Percentiles rank a stretch among this genome's conserved stretches.
Conservation (phyloP, 2,113 vertebrate species). For the Sporophila hypoxantha region DNA sequence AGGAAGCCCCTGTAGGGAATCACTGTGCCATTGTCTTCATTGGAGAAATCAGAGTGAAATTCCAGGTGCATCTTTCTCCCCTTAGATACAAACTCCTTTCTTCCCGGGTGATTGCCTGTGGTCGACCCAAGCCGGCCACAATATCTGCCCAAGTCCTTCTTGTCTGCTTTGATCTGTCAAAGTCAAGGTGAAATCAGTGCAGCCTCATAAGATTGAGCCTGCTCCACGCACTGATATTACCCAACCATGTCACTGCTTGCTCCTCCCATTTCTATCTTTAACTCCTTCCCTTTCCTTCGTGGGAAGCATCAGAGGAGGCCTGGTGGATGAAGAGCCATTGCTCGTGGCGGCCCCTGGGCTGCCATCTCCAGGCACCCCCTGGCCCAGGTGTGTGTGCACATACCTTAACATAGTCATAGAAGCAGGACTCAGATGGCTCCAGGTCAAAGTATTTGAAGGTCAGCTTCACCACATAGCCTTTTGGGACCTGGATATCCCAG, state of each 20-base stretch:
- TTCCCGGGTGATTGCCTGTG: conserved; percentile 72
- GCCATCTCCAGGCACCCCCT: background rate
- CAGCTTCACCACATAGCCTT: conserved; percentile 81
- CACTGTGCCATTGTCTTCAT: conserved; percentile 72
- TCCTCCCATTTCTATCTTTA: background rate
- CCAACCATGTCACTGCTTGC: background rate
- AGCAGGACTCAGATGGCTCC: conserved; percentile 80
- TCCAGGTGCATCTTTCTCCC: conserved; percentile 78
- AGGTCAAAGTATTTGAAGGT: conserved; percentile 85
- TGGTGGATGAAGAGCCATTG: background rate
- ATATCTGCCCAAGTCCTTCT: conserved; percentile 78
- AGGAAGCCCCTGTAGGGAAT: conserved; percentile 80
- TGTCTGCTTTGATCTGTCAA: conserved; percentile 76
- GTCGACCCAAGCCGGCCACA: conserved; percentile 78
- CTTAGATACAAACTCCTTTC: conserved; percentile 71
- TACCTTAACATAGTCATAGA: conserved; percentile 88
- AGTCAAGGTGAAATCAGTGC: background rate
- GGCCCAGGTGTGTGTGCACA: background rate
- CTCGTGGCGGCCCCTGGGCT: background rate
- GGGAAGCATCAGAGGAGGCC: background rate
- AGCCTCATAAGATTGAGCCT: background rate
- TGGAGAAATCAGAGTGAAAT: conserved; percentile 81
- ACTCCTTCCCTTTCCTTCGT: background rate
- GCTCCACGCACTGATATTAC: background rate
- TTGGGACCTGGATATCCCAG: conserved; percentile 78